Percentiles rank a stretch among this genome's conserved stretches.
Conservation (phyloP, 2,113 vertebrate genomes). For the Oenanthe oenanthe region DNA sequence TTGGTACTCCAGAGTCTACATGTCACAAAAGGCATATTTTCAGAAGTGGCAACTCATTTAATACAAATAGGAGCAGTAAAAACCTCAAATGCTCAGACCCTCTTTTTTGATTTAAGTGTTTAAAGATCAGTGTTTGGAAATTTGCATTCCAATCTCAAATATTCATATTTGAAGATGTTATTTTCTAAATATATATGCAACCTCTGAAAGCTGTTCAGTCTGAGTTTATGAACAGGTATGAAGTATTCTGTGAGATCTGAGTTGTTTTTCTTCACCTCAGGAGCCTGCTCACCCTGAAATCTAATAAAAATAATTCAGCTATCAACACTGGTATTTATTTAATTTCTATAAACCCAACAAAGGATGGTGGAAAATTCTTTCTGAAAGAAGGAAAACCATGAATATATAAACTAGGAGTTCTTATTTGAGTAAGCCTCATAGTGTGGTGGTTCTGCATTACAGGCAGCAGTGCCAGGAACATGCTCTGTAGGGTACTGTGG, state of each 20-base stretch:
- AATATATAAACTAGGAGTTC: neutral
- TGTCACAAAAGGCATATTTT: neutral
- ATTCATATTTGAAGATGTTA: neutral
- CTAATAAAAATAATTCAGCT: neutral
- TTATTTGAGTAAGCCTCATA: neutral
- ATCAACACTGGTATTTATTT: neutral
- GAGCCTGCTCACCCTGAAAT: neutral
- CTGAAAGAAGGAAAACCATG: neutral
- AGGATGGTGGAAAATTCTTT: neutral
- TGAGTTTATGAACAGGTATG: neutral
- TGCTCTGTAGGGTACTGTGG: neutral
- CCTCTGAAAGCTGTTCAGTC: neutral
- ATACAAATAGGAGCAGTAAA: neutral
- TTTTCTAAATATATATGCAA: neutral
- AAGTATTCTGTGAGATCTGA: neutral
- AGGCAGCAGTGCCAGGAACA: neutral
- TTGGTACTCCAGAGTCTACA: neutral
- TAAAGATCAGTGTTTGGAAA: neutral
- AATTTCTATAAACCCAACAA: neutral
- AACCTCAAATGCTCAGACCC: neutral
- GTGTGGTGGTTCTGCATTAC: neutral
- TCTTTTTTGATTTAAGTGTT: neutral
- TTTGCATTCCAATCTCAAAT: neutral
- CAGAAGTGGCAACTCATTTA: neutral
- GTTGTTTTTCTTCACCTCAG: neutral